Evolutionary conservation across 2,113 vertebrate genomes (phyloP).

Genomic region (Nerophis ophidion): DNA sequence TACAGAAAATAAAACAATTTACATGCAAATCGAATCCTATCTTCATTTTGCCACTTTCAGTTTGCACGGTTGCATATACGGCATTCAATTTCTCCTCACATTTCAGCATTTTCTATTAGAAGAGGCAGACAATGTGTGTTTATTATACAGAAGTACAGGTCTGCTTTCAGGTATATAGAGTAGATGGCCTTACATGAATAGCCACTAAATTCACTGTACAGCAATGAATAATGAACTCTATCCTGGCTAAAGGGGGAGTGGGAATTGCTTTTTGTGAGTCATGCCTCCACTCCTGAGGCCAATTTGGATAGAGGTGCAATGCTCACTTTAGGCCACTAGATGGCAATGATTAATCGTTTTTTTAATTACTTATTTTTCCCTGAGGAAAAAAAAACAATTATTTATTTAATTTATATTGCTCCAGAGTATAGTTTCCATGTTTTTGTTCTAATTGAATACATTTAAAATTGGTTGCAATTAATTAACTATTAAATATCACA

Average conservation of each 20-base stretch:
- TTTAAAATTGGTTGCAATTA: no score
- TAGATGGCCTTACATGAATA: constrained; percentile 69
- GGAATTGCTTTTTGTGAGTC: constrained; percentile 68
- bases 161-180: no score
- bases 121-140: constrained; percentile 61
- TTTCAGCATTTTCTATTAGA: constrained; percentile 59
- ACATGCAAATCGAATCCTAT: constrained; percentile 77
- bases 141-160: constrained; percentile 6
- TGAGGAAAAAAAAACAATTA: no score
- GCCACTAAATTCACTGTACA: constrained; percentile 63
- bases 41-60: constrained; percentile 57
- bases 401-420: no score
- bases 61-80: constrained; percentile 64
- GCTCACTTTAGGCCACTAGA: constrained; percentile 50
- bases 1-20: constrained; percentile 73
- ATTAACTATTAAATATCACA: no score
- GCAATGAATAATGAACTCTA: constrained; percentile 70
- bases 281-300: constrained; percentile 30
- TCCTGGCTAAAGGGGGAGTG: constrained; percentile 61
- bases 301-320: constrained; percentile 7
- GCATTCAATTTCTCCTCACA: constrained; percentile 67
- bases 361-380: no score
- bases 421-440: no score
- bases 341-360: constrained; percentile 29
- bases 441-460: no score